Evolutionary conservation across 2,888 invertebrate species (phyloP).

Genomic region (Drosophila stalkeri): DNA sequence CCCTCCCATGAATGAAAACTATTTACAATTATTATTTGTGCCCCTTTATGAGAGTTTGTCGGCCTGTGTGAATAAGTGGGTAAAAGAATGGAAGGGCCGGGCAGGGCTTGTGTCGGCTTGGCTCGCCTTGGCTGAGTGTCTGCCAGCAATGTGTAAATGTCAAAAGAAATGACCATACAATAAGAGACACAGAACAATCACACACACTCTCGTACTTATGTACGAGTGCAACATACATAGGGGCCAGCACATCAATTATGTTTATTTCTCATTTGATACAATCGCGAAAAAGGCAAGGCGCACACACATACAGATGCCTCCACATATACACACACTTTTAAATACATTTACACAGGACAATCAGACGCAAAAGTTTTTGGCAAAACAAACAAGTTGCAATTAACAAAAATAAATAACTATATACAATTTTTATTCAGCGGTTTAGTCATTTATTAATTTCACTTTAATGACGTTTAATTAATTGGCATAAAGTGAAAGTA

Average conservation of each 20-base stretch:
- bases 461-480: conserved; percentile 32
- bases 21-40: conserved; percentile 26
- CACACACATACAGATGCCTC: conserved; percentile 2
- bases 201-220: conserved; percentile 1
- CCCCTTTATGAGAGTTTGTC: conserved; percentile 32
- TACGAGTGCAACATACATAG: conserved; percentile 53
- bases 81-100: conserved; percentile 8
- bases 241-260: conserved; percentile 77
- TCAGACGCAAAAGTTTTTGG: conserved; percentile 63
- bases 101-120: conserved; percentile 1
- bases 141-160: conserved; percentile 73
- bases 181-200: conserved; percentile 28
- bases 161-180: conserved; percentile 54
- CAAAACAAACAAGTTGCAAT: conserved; percentile 57
- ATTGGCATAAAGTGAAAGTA: conserved; percentile 59
- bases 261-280: conserved; percentile 72
- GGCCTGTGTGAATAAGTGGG: conserved; percentile 14
- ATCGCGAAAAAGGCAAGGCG: conserved; percentile 57
- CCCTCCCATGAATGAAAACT: conserved; percentile 47
- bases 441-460: conserved; percentile 37
- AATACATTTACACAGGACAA: conserved; percentile 32
- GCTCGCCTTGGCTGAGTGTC: conserved; percentile 35
- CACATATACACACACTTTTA: not conserved
- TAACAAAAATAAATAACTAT: conserved; percentile 13
- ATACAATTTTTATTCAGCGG: conserved; percentile 37